Percentiles rank a stretch among this genome's conserved stretches.
Conservation (phyloP, 1,140 invertebrate species). For the Berghia stephanieae region DNA sequence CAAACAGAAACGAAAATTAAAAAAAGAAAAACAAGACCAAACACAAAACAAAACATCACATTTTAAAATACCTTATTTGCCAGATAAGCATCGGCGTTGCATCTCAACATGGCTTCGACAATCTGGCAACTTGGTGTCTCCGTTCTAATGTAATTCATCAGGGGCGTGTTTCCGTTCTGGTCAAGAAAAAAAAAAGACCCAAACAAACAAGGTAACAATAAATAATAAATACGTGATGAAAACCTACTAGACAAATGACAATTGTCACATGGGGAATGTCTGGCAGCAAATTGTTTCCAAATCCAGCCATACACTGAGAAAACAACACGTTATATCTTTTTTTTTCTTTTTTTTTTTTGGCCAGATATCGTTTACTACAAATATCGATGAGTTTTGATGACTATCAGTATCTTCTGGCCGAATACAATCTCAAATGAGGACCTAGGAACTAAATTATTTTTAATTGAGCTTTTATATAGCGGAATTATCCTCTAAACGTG, state of each 20-base stretch:
- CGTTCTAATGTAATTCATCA: conserved; percentile 42
- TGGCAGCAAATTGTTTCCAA: not conserved
- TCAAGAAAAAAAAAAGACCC: no score
- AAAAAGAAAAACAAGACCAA: not conserved
- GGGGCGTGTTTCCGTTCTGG: conserved; percentile 45
- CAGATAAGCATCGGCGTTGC: conserved; percentile 47
- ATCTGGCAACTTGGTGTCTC: conserved; percentile 36
- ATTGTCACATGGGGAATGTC: not conserved
- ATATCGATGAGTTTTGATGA: no score
- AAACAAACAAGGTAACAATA: no score
- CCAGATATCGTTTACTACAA: no score
- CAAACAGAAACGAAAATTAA: not conserved
- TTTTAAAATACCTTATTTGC: conserved; percentile 42
- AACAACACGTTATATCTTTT: no score
- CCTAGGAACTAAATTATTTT: no score
- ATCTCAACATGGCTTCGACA: conserved; percentile 50
- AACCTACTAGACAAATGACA: not conserved
- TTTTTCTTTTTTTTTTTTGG: no score
- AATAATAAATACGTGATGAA: not conserved
- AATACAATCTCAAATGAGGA: no score
- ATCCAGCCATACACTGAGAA: no score
- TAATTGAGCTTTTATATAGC: no score
- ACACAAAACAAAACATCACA: not conserved
- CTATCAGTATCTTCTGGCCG: no score
- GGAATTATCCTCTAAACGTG: no score